Evolutionary conservation across 64 coral and sea anemone genomes (phyloP), one percentile per base, ranked within the genome.

Genomic region (Montipora foliosa): DNA sequence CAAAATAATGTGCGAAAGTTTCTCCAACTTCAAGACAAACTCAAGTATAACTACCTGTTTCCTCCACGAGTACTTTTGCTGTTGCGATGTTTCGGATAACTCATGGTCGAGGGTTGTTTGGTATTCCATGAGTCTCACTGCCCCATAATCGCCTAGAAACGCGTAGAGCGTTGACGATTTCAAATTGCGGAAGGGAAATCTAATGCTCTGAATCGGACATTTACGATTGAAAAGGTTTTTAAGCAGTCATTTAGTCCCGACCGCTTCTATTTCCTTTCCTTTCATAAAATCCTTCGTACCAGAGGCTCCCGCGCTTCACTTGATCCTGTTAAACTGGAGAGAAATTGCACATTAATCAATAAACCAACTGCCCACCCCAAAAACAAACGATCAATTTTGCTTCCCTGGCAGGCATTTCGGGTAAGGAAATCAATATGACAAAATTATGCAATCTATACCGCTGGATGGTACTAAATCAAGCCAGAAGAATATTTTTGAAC

Each of bases 101-200:
- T 86, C 82, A 86, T 86, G 47, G 44, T 86, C 45, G 62, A 86
- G 44, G 82, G 67, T 70, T 71, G 45, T 86, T 86, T 68, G 62
- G 44, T 86, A 17, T 86, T 86, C 82, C 82, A 86, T 86, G 82
- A 86, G 82, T 86, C 71, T 86, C 82, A 86, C 44, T 70, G 44
- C 45, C 29, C 67, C 82, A 86, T 86, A 22, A 12, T 86, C 82
- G 82, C 8, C 45, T 13, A n/a, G 71, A 86, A 71, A 86, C 82
- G 82, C 44, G 16, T 70, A 22, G 67, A 50, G 47, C 62, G 82
- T 86, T 4, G 44, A 86, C 82, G 82, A 86, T 86, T 86, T 86
- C 60, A 86, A 71, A 49, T 7, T 71, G 49, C 66, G 3, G 46
- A 86, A 44, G 5, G 19, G 17, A 71, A 86, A 49, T 64, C 82